These are phyloP conservation scores for Calameuta filiformis DNA, from an alignment of 2,888 invertebrate species.

Conservation along the genomic window DNA sequence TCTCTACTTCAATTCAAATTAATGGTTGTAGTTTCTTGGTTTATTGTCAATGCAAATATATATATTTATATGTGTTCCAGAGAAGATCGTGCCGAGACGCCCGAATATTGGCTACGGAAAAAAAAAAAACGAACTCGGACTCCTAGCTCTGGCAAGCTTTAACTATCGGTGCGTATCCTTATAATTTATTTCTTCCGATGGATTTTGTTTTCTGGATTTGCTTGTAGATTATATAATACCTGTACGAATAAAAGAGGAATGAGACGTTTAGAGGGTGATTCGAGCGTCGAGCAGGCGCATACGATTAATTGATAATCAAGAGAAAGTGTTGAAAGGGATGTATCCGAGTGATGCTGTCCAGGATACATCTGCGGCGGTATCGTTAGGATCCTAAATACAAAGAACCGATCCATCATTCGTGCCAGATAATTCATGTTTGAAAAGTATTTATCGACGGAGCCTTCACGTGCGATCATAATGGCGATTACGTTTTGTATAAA, in stretches of 20 bases:
- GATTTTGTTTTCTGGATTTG: not conserved
- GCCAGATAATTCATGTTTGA: conserved; percentile 57
- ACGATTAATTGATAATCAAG: conserved; percentile 62
- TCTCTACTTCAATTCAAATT: not conserved
- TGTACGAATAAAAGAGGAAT: not conserved
- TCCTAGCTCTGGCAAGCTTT: not conserved
- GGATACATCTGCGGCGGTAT: conserved; percentile 63
- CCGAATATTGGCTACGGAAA: conserved; percentile 15
- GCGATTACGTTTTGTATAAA: conserved; percentile 52
- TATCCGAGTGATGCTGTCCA: conserved; percentile 8
- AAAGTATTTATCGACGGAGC: conserved; percentile 30
- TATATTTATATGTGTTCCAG: conserved; percentile 19
- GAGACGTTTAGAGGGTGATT: not conserved
- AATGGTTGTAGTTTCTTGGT: no score
- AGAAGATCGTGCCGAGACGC: conserved; percentile 22
- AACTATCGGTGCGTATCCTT: conserved; percentile 26
- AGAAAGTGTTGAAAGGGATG: conserved; percentile 60
- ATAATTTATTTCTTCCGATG: conserved; percentile 16
- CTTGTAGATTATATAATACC: not conserved
- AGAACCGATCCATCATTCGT: conserved; percentile 63
- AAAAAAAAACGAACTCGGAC: conserved; percentile 27
- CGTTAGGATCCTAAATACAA: conserved; percentile 55
- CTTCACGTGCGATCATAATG: conserved; percentile 55
- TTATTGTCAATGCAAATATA: conserved; percentile 2
- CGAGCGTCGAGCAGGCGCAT: conserved; percentile 29